Evolutionary conservation across 2,113 vertebrate species (phyloP).

Genomic region (Rhynchomys soricoides): DNA sequence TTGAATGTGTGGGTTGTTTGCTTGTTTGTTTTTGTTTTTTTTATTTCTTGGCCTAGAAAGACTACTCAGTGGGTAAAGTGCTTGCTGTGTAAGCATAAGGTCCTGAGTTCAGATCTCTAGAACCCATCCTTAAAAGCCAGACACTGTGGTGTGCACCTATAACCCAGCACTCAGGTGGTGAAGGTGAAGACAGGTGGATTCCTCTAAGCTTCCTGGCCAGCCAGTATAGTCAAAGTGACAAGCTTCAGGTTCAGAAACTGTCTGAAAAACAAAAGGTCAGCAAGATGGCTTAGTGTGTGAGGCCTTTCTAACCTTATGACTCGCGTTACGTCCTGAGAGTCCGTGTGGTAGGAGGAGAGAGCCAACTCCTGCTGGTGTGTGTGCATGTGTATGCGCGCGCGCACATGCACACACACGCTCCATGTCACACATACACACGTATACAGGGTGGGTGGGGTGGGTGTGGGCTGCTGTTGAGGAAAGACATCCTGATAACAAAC

Average conservation of each 20-base stretch:
- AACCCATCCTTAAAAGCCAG: background rate
- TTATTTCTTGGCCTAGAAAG: background rate
- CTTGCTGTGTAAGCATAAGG: background rate
- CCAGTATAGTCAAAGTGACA: background rate
- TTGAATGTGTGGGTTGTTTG: too few relatives aligned
- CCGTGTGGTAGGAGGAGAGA: background rate
- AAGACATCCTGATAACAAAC: background rate
- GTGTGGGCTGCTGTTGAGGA: background rate
- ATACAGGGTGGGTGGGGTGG: too few relatives aligned
- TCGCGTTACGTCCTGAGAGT: background rate
- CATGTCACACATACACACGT: too few relatives aligned
- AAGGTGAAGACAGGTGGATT: background rate
- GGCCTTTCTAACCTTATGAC: background rate
- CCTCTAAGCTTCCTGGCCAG: background rate
- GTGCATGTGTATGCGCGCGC: background rate
- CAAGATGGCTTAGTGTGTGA: background rate
- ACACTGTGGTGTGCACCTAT: background rate
- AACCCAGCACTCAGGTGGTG: background rate
- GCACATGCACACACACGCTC: too few relatives aligned
- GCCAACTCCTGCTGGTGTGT: background rate
- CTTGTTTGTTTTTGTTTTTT: too few relatives aligned
- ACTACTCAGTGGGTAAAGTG: background rate
- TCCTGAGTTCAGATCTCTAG: background rate
- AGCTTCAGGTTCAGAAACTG: background rate
- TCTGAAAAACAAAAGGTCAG: background rate